These are phyloP conservation scores for Sussaba pulchella DNA, from an alignment of 2,888 invertebrate species.

Conservation along the genomic window DNA sequence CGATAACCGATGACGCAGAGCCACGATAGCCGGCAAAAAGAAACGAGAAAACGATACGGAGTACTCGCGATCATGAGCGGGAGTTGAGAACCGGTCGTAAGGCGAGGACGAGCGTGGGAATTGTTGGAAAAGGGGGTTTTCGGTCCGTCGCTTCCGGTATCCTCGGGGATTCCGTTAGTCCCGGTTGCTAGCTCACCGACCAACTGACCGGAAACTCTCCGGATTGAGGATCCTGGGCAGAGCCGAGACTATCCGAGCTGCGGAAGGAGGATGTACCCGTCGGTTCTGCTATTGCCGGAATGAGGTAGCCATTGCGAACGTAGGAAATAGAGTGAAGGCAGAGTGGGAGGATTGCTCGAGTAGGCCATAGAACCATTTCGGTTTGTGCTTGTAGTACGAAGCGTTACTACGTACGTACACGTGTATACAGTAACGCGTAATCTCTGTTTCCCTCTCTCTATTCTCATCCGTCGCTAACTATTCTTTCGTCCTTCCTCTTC, in stretches of 20 bases:
- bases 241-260: conserved; percentile 13
- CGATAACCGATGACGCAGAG: conserved; percentile 3
- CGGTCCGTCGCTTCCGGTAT: conserved; percentile 79
- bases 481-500: conserved; percentile 30
- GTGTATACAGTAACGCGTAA: conserved; percentile 27
- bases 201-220: conserved; percentile 80
- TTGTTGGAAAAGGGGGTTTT: conserved; percentile 68
- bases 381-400: conserved; percentile 14
- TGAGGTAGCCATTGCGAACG: conserved; percentile 4
- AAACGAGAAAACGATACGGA: neutral
- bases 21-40: neutral
- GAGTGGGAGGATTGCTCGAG: conserved; percentile 4
- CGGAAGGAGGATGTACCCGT: conserved; percentile 1
- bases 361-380: conserved; percentile 34
- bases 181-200: conserved; percentile 71
- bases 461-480: neutral
- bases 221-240: conserved; percentile 61
- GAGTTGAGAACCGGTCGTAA: conserved; percentile 7
- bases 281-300: conserved; percentile 34
- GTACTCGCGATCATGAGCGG: neutral
- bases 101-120: neutral
- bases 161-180: conserved; percentile 75
- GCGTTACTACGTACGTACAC: neutral
- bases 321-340: conserved; percentile 27
- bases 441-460: conserved; percentile 36